A percentile compares a stretch with the other conserved stretches of the same genome.
phyloP scores from a whole-genome alignment of 2,113 vertebrate genomes.

The Rhinolophus sinicus region DNA sequence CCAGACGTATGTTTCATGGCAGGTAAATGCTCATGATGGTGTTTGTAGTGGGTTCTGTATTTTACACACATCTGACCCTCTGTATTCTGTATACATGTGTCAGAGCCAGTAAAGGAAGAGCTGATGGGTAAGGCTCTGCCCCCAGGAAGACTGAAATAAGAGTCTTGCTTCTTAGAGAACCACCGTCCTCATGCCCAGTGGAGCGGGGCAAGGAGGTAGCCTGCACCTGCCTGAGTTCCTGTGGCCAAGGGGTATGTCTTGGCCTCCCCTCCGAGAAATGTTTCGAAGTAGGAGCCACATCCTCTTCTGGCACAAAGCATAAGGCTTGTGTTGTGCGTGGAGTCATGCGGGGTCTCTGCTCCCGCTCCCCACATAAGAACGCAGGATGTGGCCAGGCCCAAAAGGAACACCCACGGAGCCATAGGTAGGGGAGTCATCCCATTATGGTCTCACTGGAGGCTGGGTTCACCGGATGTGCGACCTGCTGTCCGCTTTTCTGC shows the following conservation, averaged over 20 bases:
- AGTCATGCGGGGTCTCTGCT: too few relatives aligned
- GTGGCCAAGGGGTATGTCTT: not conserved
- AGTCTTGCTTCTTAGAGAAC: not conserved
- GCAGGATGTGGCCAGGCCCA: too few relatives aligned
- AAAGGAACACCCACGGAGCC: too few relatives aligned
- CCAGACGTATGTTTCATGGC: not conserved
- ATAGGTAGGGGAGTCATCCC: too few relatives aligned
- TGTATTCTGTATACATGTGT: not conserved
- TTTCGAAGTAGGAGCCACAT: not conserved
- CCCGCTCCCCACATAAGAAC: too few relatives aligned
- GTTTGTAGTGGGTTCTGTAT: not conserved
- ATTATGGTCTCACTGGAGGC: too few relatives aligned
- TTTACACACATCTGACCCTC: not conserved
- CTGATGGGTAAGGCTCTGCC: not conserved
- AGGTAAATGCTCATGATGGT: not conserved
- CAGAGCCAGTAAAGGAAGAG: not conserved
- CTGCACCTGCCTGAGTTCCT: not conserved
- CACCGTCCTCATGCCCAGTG: not conserved
- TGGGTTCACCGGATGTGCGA: too few relatives aligned
- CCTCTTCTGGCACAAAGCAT: not conserved
- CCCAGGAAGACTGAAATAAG: not conserved
- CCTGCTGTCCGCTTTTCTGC: too few relatives aligned
- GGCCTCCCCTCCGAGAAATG: not conserved
- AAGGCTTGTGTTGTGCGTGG: too few relatives aligned
- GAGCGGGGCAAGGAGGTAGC: not conserved